phyloP scores from a whole-genome alignment of 2,888 invertebrate genomes.

The Panzeria rudis region DNA sequence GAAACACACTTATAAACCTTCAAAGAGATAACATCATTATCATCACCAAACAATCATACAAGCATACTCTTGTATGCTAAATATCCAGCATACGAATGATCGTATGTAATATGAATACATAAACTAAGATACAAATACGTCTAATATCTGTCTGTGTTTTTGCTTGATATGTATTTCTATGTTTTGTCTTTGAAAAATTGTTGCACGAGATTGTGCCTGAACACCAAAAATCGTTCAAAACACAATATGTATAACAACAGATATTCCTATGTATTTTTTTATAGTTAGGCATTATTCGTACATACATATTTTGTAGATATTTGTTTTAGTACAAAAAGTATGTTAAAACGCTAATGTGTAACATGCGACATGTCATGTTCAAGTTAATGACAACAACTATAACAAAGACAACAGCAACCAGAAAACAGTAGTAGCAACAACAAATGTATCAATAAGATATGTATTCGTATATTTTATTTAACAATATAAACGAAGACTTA shows the following conservation, averaged over 20 bases:
- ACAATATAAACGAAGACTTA: background rate
- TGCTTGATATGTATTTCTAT: background rate
- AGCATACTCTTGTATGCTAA: background rate
- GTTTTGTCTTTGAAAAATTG: slow-evolving; percentile 49
- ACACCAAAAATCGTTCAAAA: slow-evolving; percentile 53
- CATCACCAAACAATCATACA: slow-evolving; percentile 32
- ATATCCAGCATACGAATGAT: background rate
- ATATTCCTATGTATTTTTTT: background rate
- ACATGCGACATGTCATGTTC: slow-evolving; percentile 72
- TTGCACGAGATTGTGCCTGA: slow-evolving; percentile 60
- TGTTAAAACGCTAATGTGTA: slow-evolving; percentile 69
- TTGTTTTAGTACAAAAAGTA: slow-evolving; percentile 49
- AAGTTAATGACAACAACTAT: slow-evolving; percentile 68
- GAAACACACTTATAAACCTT: slow-evolving; percentile 57
- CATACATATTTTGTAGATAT: background rate
- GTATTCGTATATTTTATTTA: background rate
- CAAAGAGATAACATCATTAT: slow-evolving; percentile 65
- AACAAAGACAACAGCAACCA: slow-evolving; percentile 35
- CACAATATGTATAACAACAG: background rate
- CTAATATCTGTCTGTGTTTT: background rate
- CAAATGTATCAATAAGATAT: slow-evolving; percentile 16
- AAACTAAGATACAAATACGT: background rate
- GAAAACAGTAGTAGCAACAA: slow-evolving; percentile 19
- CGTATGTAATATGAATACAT: slow-evolving; percentile 9
- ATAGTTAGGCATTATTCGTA: background rate